phyloP scores from a whole-genome alignment of 2,888 invertebrate genomes.

The Sarcophaga subvicina region DNA sequence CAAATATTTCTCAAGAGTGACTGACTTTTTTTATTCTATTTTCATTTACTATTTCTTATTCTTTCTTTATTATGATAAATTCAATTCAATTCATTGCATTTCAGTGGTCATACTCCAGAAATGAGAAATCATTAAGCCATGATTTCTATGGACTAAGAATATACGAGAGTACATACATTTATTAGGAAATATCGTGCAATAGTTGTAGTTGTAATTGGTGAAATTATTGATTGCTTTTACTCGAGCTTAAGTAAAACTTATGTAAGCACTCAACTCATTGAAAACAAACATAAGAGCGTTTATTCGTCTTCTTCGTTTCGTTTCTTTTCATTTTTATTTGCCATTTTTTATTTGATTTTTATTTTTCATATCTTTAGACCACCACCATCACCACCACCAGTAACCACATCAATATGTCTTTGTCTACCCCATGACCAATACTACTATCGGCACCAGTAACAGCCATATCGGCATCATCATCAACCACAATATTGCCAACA shows the following conservation, averaged over 20 bases:
- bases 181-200: neutral
- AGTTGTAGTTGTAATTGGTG: neutral
- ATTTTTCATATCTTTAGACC: neutral
- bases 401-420: conserved; percentile 31
- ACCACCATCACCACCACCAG: neutral
- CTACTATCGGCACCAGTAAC: neutral
- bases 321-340: neutral
- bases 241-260: conserved; percentile 31
- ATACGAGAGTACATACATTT: too few species aligned
- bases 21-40: neutral
- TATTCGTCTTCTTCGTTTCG: too few species aligned
- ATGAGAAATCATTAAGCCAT: too few species aligned
- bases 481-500: neutral
- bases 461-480: conserved; percentile 12
- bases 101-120: neutral
- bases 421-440: neutral
- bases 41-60: neutral
- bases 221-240: conserved; percentile 44
- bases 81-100: neutral
- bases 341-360: neutral
- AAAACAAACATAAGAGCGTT: conserved; percentile 36
- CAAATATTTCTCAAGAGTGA: too few species aligned
- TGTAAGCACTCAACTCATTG: conserved; percentile 40
- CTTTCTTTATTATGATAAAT: conserved; percentile 21
- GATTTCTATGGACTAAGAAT: too few species aligned